These are phyloP conservation scores for Phoebastria nigripes DNA, from an alignment of 2,797 vertebrate species.

Conservation along the genomic window DNA sequence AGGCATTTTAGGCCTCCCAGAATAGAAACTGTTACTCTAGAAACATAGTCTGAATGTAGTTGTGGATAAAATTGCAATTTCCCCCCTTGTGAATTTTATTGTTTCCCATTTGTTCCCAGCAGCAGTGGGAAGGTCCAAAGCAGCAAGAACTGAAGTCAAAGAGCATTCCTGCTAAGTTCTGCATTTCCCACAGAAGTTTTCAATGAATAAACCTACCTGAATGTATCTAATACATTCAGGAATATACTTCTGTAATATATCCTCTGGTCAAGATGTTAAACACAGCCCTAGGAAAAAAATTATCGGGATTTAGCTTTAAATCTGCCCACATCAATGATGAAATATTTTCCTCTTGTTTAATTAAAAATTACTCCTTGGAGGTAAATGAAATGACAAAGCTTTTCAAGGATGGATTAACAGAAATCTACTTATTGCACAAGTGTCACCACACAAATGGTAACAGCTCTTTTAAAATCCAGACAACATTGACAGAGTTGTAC, in stretches of 20 bases:
- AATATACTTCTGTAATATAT: not conserved
- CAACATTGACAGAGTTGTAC: not conserved
- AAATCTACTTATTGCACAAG: not conserved
- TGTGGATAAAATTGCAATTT: constrained; percentile 22
- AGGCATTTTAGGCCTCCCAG: constrained; percentile 48
- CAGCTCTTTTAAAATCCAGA: not conserved
- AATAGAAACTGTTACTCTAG: constrained; percentile 53
- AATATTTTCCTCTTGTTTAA: not conserved
- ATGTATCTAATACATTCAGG: not conserved
- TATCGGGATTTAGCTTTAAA: not conserved
- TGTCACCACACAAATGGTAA: not conserved
- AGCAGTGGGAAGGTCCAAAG: not conserved
- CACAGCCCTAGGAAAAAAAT: not conserved
- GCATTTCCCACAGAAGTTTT: not conserved
- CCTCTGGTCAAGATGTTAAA: not conserved
- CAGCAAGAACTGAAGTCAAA: not conserved
- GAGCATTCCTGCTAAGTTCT: not conserved
- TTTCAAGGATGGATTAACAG: not conserved
- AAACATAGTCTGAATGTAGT: not conserved
- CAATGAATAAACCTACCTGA: not conserved
- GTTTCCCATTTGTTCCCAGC: constrained; percentile 30
- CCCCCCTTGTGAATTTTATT: constrained; percentile 13
- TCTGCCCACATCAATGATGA: not conserved
- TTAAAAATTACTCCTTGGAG: not conserved
- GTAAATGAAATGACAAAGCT: not conserved